Percentiles rank a stretch among this genome's conserved stretches.
Evolutionary conservation across 2,888 invertebrate genomes (phyloP).

Genomic region (Formica aserva): DNA sequence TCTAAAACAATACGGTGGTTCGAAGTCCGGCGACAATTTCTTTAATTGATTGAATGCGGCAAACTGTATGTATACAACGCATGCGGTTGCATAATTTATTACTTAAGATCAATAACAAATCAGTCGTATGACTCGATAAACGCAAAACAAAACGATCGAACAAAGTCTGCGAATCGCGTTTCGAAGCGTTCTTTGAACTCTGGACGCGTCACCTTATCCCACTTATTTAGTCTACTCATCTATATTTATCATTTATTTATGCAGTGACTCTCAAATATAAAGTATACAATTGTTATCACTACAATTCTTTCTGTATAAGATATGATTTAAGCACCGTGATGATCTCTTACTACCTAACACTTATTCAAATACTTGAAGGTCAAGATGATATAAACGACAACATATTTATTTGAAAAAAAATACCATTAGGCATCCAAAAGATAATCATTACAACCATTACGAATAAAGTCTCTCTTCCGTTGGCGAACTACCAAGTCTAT

Average conservation of each 20-base stretch:
- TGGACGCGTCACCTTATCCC: not conserved
- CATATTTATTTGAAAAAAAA: not conserved
- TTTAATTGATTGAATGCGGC: not conserved
- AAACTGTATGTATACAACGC: not conserved
- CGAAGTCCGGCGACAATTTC: conserved; percentile 1
- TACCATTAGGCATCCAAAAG: not conserved
- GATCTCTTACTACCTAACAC: not conserved
- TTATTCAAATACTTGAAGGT: not conserved
- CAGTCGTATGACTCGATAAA: not conserved
- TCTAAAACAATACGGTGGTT: not conserved
- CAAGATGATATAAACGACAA: not conserved
- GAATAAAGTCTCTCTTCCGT: not conserved
- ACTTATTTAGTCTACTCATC: conserved; percentile 12
- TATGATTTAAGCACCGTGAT: not conserved
- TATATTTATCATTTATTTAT: conserved; percentile 15
- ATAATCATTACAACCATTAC: not conserved
- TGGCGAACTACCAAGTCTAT: conserved; percentile 14
- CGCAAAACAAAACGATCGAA: conserved; percentile 2
- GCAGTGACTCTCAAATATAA: not conserved
- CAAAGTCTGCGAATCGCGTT: conserved; percentile 27
- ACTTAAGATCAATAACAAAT: conserved; percentile 2
- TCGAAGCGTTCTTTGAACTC: conserved; percentile 32
- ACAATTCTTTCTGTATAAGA: not conserved
- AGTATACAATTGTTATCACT: not conserved
- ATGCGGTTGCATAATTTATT: not conserved